Evolutionary conservation across 2,888 invertebrate genomes (phyloP), one percentile per base, ranked within the genome.

Genomic region (Cerastoderma edule): DNA sequence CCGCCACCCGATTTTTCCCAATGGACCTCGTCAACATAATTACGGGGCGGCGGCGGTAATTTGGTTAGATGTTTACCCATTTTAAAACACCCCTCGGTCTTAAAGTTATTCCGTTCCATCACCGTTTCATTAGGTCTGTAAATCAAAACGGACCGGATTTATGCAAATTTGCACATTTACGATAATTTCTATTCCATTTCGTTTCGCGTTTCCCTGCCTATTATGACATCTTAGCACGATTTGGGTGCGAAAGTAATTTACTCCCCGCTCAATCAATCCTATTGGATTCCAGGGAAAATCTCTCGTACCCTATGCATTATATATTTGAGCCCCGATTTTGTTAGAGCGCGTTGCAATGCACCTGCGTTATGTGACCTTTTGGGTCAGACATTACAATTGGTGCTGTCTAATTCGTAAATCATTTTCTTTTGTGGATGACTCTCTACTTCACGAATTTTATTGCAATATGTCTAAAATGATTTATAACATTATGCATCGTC

Each of bases 201-300:
- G 33, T 32, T 60, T 24, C 32, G 16, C 8, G 5, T 16, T 19
- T 22, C 24, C 13, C 32, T 33, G 48, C 50, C 73, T 64, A 70
- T 69, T 80, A 80, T 73, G 73, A 65, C 69, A 70, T 57, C 73
- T 33, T 60, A 39, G 67, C 73, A 75, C 48, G 66, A 57, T 63
- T 32, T 10, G 67, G 70, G 80, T 68, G 80, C 69, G 80, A 81
- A 83, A 78, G 64, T 78, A 85, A 85, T 85, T 79, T 80, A 72
- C 72, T 69, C 69, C 72, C 72, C 74, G 70, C 75, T 81, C 85
- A 79, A 85, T 85, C 83, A 81, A 72, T 67, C 68, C 75, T 78
- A 83, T 83, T 80, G 80, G 75, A 78, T 80, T 39, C 39, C 24
- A 22, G 39, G 39, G 60, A 39, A 60, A 60, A 60, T 60, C 60